Conservation (phyloP, 2,888 invertebrate species). For the Cetonia aurata region DNA sequence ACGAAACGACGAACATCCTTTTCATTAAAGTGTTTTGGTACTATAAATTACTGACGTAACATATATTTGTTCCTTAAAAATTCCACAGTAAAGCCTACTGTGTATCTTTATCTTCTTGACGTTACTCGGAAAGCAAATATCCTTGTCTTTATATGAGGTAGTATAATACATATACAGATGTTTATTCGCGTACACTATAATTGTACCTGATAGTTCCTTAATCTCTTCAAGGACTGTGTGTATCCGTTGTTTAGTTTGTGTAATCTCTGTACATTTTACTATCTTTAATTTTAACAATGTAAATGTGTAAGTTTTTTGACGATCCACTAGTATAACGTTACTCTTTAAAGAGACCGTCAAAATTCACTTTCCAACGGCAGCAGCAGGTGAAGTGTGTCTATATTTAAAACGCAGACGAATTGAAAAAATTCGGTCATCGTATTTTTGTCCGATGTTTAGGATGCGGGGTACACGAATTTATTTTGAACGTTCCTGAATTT, state of each 20-base stretch:
- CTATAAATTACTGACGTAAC: no score
- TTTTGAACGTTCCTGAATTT: constrained; percentile 25
- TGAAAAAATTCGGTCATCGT: constrained; percentile 38
- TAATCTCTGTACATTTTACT: constrained; percentile 8
- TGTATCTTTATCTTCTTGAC: constrained; percentile 16
- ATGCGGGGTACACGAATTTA: constrained; percentile 20
- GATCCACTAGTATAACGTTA: constrained; percentile 5
- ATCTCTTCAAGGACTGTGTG: neutral
- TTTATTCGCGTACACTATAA: constrained; percentile 25
- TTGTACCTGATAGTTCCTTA: constrained; percentile 4
- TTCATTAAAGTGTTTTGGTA: no score
- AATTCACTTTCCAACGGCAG: constrained; percentile 16
- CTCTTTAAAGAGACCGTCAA: constrained; percentile 10
- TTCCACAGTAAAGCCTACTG: no score
- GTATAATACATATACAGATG: neutral
- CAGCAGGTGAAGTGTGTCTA: constrained; percentile 31
- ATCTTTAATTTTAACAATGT: constrained; percentile 17
- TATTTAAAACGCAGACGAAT: constrained; percentile 34
- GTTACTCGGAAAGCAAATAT: constrained; percentile 29
- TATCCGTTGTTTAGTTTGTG: constrained; percentile 11
- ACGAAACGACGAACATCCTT: no score
- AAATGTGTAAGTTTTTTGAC: neutral
- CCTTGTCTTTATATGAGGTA: constrained; percentile 23
- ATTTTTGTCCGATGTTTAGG: constrained; percentile 31
- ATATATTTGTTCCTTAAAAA: no score